Percentiles rank a stretch among this genome's conserved stretches.
Conservation (phyloP, 1,140 invertebrate species). For the Bombus affinis region DNA sequence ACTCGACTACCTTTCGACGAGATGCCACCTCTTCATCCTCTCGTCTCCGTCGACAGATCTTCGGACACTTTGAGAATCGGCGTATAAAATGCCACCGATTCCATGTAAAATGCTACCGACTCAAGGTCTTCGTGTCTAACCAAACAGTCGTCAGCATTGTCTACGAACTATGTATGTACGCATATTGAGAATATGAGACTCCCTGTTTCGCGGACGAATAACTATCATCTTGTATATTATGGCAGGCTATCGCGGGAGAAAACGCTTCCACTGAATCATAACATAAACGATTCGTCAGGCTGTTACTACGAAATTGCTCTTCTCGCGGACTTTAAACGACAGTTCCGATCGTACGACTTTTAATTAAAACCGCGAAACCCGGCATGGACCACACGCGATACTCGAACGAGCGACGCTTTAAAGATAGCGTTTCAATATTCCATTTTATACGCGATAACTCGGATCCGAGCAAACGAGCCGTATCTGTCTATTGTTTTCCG, state of each 20-base stretch:
- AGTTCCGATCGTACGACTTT: constrained; percentile 1
- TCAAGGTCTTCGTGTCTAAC: neutral
- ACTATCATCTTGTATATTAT: no score
- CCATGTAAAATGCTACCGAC: neutral
- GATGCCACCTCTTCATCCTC: constrained; percentile 11
- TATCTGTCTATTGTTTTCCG: constrained; percentile 9
- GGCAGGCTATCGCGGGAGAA: neutral
- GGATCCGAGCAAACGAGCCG: constrained; percentile 14
- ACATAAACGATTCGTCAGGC: neutral
- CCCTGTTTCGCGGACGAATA: neutral
- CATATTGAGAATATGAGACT: no score
- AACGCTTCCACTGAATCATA: neutral
- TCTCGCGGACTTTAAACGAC: neutral
- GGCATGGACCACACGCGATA: constrained; percentile 25
- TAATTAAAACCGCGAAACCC: constrained; percentile 22
- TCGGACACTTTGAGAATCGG: neutral
- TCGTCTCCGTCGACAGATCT: neutral
- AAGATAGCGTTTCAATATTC: constrained; percentile 17
- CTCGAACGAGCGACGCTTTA: constrained; percentile 32
- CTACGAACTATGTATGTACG: no score
- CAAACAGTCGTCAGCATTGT: neutral
- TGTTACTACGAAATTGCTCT: neutral
- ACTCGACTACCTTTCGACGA: constrained; percentile 20
- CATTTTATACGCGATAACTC: constrained; percentile 48
- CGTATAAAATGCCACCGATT: neutral